A percentile compares a stretch with the other conserved stretches of the same genome.
Evolutionary conservation across 2,888 invertebrate species (phyloP).

Genomic region (Cremastobaeus sp.): DNA sequence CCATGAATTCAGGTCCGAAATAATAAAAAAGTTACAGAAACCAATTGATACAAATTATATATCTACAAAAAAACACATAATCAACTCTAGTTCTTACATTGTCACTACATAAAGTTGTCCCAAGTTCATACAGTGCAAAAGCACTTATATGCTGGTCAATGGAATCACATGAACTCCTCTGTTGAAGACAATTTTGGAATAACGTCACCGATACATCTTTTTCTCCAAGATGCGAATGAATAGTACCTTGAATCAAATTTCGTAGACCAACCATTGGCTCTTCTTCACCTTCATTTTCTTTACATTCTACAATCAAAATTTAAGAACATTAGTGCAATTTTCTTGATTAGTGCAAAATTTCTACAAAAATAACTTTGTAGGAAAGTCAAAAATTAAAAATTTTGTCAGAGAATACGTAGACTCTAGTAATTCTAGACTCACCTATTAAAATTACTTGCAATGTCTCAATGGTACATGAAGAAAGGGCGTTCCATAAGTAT

Average conservation of each 20-base stretch:
- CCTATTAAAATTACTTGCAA: slow-evolving; percentile 78
- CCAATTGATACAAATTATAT: too few relatives aligned
- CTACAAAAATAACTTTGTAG: too few relatives aligned
- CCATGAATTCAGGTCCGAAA: too few relatives aligned
- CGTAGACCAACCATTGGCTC: slow-evolving; percentile 82
- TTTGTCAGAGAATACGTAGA: too few relatives aligned
- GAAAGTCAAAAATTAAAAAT: too few relatives aligned
- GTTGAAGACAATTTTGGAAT: slow-evolving; percentile 70
- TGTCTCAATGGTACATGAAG: slow-evolving; percentile 79
- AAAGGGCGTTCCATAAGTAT: slow-evolving; percentile 84
- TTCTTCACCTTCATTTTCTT: slow-evolving; percentile 61
- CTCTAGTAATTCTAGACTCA: too few relatives aligned
- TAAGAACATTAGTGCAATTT: too few relatives aligned
- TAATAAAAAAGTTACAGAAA: too few relatives aligned
- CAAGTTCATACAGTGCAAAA: slow-evolving; percentile 83
- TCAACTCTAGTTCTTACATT: slow-evolving; percentile 62
- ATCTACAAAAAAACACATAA: not conserved
- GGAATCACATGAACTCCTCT: slow-evolving; percentile 66
- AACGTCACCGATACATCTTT: slow-evolving; percentile 67
- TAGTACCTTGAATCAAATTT: slow-evolving; percentile 80
- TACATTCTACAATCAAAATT: slow-evolving; percentile 73
- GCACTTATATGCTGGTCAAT: slow-evolving; percentile 81
- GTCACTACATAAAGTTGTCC: slow-evolving; percentile 71
- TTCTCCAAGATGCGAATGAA: slow-evolving; percentile 78
- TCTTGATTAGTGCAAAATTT: too few relatives aligned